phyloP scores from a whole-genome alignment of 2,113 vertebrate genomes.

The Carassius carassius region DNA sequence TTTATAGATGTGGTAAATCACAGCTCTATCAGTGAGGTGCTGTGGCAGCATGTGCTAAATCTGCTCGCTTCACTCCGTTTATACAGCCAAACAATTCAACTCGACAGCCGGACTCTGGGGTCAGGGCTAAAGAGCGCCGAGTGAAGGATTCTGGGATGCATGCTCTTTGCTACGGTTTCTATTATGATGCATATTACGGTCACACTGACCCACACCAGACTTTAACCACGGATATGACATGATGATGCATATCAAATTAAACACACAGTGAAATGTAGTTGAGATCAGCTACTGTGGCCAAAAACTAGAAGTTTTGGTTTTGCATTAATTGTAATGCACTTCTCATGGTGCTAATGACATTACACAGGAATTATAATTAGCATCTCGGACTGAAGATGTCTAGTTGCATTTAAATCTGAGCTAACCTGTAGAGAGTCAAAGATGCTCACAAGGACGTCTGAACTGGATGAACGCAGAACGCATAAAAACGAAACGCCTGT shows the following conservation, averaged over 20 bases:
- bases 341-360: not conserved
- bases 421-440: not conserved
- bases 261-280: not conserved
- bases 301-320: not conserved
- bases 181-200: slow-evolving; percentile 13
- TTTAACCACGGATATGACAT: not conserved
- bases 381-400: not conserved
- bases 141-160: slow-evolving; percentile 44
- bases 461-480: not conserved
- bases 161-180: slow-evolving; percentile 48
- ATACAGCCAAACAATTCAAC: slow-evolving; percentile 34
- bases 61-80: not conserved
- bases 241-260: not conserved
- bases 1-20: slow-evolving; percentile 21
- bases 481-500: slow-evolving; percentile 41
- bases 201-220: not conserved
- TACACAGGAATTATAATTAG: not conserved
- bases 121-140: slow-evolving; percentile 17
- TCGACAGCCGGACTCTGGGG: slow-evolving; percentile 24
- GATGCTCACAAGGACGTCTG: not conserved
- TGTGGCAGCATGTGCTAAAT: not conserved
- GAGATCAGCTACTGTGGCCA: no score
- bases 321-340: not conserved
- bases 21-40: not conserved
- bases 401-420: not conserved